A percentile compares a stretch with the other conserved stretches of the same genome.
These are phyloP conservation scores for Theropithecus gelada DNA, from an alignment of 2,113 vertebrate species.

Conservation along the genomic window DNA sequence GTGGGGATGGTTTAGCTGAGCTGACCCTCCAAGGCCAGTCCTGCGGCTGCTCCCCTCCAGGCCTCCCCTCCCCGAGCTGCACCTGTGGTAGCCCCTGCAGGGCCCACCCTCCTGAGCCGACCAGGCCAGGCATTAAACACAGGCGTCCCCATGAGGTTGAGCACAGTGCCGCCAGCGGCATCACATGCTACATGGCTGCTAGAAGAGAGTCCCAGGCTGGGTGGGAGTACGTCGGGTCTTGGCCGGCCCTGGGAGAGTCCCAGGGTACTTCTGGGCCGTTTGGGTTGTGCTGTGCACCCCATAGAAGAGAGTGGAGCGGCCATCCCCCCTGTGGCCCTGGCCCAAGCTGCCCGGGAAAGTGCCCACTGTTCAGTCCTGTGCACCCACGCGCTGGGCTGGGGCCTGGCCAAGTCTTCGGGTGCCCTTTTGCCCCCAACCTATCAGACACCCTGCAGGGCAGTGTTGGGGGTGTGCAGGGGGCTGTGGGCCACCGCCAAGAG, in stretches of 20 bases:
- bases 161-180: rapidly evolving
- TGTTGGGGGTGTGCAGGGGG: neutral
- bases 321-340: too few relatives aligned
- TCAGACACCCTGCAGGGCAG: neutral
- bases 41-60: neutral
- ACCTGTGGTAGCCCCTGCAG: neutral
- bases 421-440: neutral
- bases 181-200: neutral
- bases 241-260: neutral
- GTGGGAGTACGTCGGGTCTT: neutral
- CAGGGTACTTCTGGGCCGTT: neutral
- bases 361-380: neutral
- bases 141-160: neutral
- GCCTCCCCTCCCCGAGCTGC: neutral
- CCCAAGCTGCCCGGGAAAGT: neutral
- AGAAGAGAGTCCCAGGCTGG: neutral
- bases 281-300: neutral
- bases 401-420: neutral
- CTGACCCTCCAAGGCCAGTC: neutral
- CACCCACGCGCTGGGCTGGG: neutral
- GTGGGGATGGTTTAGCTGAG: neutral
- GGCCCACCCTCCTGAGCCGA: too few relatives aligned
- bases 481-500: neutral
- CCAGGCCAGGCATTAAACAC: too few relatives aligned
- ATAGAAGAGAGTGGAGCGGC: neutral